Evolutionary conservation across 2,797 vertebrate genomes (phyloP).

Genomic region (Anas flavirostris): DNA sequence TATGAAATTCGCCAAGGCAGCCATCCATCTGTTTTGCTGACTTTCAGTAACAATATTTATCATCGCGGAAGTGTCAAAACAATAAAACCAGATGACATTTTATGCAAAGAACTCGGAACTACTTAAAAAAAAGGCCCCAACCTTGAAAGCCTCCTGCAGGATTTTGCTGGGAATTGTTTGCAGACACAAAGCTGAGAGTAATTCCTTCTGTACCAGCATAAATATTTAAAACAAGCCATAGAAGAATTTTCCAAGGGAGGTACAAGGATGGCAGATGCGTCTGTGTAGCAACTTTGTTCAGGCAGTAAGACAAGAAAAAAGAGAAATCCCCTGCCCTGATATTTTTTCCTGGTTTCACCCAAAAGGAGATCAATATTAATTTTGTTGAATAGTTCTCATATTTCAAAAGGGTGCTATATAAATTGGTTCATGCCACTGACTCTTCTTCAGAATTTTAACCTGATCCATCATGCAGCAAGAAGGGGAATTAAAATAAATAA

Average conservation of each 20-base stretch:
- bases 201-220: constrained; percentile 22
- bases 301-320: not conserved
- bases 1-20: constrained; percentile 59
- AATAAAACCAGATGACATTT: constrained; percentile 68
- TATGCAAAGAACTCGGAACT: constrained; percentile 60
- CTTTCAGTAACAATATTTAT: constrained; percentile 72
- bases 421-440: not conserved
- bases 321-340: not conserved
- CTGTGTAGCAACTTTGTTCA: not conserved
- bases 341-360: not conserved
- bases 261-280: not conserved
- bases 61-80: constrained; percentile 65
- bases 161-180: constrained; percentile 37
- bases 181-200: constrained; percentile 41
- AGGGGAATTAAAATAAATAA: not conserved
- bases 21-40: constrained; percentile 71
- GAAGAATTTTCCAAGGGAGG: not conserved
- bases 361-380: not conserved
- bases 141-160: constrained; percentile 40
- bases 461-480: constrained; percentile 28
- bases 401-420: not conserved
- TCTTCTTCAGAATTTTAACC: constrained; percentile 43
- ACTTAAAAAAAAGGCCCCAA: constrained; percentile 42
- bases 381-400: constrained; percentile 10
- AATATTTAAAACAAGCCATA: constrained; percentile 29